Percentiles rank a stretch among this genome's conserved stretches.
phyloP scores from a whole-genome alignment of 1,140 invertebrate genomes.

The Riptortus pedestris region DNA sequence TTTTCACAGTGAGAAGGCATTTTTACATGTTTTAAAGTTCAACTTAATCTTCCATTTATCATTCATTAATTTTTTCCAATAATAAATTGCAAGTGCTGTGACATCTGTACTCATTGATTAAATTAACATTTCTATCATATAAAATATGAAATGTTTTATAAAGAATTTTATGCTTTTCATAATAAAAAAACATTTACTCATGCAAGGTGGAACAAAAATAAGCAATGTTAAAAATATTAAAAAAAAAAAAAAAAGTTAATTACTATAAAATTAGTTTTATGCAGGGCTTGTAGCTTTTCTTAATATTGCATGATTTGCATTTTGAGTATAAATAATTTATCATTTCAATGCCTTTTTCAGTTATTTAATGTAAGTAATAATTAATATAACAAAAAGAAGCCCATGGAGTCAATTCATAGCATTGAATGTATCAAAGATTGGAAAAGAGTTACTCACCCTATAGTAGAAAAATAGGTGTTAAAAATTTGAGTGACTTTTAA shows the following conservation, averaged over 20 bases:
- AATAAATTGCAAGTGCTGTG: too few species aligned
- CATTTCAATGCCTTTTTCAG: neutral
- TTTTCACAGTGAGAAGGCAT: neutral
- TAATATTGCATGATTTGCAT: too few species aligned
- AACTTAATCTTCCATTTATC: neutral
- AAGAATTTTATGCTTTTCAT: neutral
- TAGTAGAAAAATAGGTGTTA: neutral
- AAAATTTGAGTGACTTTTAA: neutral
- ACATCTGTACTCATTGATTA: too few species aligned
- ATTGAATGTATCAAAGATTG: neutral
- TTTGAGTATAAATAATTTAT: too few species aligned
- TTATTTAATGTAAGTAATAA: neutral
- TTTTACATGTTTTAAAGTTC: neutral
- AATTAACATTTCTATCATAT: neutral
- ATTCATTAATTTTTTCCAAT: neutral
- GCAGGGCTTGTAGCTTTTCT: too few species aligned
- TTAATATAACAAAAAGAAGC: neutral
- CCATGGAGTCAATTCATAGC: neutral
- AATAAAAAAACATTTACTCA: neutral
- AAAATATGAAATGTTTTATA: neutral
- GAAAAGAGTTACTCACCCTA: neutral
- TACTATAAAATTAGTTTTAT: too few species aligned
- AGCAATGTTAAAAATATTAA: neutral
- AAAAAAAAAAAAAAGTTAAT: neutral
- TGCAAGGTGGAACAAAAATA: neutral